Evolutionary conservation across 2,888 invertebrate species (phyloP), one percentile per base, ranked within the genome.

Genomic region (Drosophila tripunctata): DNA sequence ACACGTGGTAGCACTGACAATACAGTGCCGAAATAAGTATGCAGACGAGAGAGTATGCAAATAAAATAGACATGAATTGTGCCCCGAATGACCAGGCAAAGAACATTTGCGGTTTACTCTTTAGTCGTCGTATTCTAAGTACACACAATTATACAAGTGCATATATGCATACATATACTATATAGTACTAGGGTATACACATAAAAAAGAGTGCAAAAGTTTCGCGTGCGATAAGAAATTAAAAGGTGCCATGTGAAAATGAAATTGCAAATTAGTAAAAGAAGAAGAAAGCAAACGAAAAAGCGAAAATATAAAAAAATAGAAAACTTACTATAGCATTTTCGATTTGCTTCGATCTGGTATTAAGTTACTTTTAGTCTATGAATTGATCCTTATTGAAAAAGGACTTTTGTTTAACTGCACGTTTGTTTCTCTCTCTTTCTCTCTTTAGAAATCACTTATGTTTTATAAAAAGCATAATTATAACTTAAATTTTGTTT

Each of bases 271-370:
- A n/a, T 7, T 8, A 8, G 10, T 10, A 27, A 12, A 24, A 7
- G n/a, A 15, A 17, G n/a, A 6, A n/a, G 21, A 15, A 10, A n/a
- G n/a, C n/a, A n/a, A n/a, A n/a, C n/a, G n/a, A n/a, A n/a, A n/a
- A n/a, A n/a, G n/a, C n/a, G n/a, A n/a, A n/a, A n/a, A n/a, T n/a
- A n/a, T n/a, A n/a, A n/a, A n/a, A n/a, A n/a, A n/a, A n/a, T n/a
- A 27, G 24, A 12, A 14, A 52, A 52, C 52, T 52, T 52, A 52
- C 52, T 52, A 52, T 10, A 52, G 43, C 52, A 52, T 52, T 31
- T 41, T 52, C 4, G 31, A 21, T 8, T 12, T 19, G 19, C 40
- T 40, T 30, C 8, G 12, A 24, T 50, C 35, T 36, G 17, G 24
- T 27, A 8, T 27, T n/a, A 12, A 7, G 35, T 17, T 12, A 36